phyloP scores from a whole-genome alignment of 2,113 vertebrate genomes.

The Ibidorhyncha struthersii region DNA sequence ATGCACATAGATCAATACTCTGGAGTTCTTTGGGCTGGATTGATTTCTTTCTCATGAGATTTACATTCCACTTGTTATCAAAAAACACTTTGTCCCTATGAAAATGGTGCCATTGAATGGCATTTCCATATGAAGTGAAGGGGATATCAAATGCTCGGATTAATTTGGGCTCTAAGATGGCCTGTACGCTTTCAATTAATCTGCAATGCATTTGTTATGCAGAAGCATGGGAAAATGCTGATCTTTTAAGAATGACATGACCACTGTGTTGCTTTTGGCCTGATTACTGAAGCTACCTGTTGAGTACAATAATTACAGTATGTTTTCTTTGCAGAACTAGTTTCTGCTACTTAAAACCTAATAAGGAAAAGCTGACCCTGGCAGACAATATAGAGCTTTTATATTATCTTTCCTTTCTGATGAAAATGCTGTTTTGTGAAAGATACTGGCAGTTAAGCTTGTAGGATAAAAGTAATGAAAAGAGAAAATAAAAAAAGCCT shows the following conservation, averaged over 20 bases:
- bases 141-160: constrained; percentile 71
- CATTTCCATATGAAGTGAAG: constrained; percentile 78
- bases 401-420: constrained; percentile 53
- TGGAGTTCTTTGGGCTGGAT: constrained; percentile 67
- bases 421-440: constrained; percentile 60
- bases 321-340: constrained; percentile 65
- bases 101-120: constrained; percentile 74
- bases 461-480: constrained; percentile 55
- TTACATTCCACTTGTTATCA: constrained; percentile 76
- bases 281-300: constrained; percentile 73
- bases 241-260: constrained; percentile 71
- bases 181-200: constrained; percentile 66
- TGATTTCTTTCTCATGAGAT: constrained; percentile 79
- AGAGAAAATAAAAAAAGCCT: constrained; percentile 1
- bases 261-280: constrained; percentile 72
- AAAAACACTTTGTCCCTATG: constrained; percentile 74
- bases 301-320: constrained; percentile 72
- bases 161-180: constrained; percentile 71
- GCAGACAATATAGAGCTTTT: constrained; percentile 65
- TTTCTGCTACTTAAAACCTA: constrained; percentile 74
- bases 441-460: constrained; percentile 52
- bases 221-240: constrained; percentile 74
- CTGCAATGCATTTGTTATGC: constrained; percentile 64
- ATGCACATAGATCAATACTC: constrained; percentile 70
- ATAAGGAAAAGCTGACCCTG: constrained; percentile 75